Evolutionary conservation across 2,888 invertebrate genomes (phyloP).

Genomic region (Biston betularia): DNA sequence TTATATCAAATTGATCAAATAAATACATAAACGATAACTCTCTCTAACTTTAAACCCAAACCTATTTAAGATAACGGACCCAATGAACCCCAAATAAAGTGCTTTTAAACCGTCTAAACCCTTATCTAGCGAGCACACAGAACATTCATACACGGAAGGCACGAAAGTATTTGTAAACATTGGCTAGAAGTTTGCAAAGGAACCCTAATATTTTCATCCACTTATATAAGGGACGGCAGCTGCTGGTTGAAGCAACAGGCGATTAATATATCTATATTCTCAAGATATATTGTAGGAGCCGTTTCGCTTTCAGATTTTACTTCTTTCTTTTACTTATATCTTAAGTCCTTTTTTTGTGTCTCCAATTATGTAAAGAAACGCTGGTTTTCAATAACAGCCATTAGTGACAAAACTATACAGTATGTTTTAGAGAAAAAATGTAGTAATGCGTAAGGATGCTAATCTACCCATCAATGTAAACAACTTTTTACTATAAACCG

Average conservation of each 20-base stretch:
- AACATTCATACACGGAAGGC: constrained; percentile 26
- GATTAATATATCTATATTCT: constrained; percentile 30
- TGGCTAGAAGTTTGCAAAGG: constrained; percentile 44
- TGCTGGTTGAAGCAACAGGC: constrained; percentile 58
- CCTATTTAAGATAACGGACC: constrained; percentile 7
- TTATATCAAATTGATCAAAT: neutral
- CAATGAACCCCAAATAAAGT: constrained; percentile 17
- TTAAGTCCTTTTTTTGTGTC: neutral
- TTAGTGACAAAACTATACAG: too few relatives aligned
- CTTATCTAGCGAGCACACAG: constrained; percentile 18
- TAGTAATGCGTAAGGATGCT: too few relatives aligned
- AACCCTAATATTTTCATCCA: constrained; percentile 48
- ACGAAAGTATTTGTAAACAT: constrained; percentile 28
- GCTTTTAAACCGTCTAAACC: constrained; percentile 8
- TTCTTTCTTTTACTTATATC: too few relatives aligned
- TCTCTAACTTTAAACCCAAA: constrained; percentile 5
- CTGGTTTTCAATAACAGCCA: too few relatives aligned
- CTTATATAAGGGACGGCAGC: constrained; percentile 40
- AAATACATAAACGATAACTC: neutral
- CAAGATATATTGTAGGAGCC: constrained; percentile 3
- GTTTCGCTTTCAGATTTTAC: constrained; percentile 8
- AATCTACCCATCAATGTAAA: too few relatives aligned
- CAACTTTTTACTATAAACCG: too few relatives aligned
- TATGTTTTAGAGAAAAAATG: too few relatives aligned
- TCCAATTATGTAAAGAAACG: too few relatives aligned